Evolutionary conservation across 2,888 invertebrate species (phyloP).

Genomic region (Athalia circularis): DNA sequence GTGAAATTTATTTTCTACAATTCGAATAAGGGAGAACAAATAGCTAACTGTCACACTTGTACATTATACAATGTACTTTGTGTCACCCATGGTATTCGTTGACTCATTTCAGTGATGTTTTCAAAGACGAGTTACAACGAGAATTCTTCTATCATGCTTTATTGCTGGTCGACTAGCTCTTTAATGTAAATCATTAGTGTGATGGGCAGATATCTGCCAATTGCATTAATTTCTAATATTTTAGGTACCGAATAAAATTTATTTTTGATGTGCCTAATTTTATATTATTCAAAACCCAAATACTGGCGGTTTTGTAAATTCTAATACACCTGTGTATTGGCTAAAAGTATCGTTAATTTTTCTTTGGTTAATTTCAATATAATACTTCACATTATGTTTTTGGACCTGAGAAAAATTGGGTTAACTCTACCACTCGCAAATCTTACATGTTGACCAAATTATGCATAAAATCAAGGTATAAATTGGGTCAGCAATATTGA

Average conservation of each 20-base stretch:
- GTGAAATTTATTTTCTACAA: not conserved
- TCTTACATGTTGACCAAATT: slow-evolving; percentile 4
- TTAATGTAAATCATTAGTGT: slow-evolving; percentile 6
- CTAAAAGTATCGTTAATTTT: no score
- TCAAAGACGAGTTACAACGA: no score
- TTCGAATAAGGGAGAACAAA: no score
- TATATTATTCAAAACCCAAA: slow-evolving; percentile 12
- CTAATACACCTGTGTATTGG: not conserved
- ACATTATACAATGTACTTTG: no score
- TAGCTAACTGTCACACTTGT: no score
- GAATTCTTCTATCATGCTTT: no score
- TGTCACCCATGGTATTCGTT: no score
- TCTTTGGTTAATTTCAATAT: not conserved
- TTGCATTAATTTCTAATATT: not conserved
- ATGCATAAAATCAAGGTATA: slow-evolving; percentile 4
- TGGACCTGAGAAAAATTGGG: slow-evolving; percentile 23
- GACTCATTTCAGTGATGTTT: no score
- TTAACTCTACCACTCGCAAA: slow-evolving; percentile 22
- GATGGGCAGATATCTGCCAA: not conserved
- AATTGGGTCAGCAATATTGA: slow-evolving; percentile 22
- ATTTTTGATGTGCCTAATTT: not conserved
- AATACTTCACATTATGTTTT: slow-evolving; percentile 7
- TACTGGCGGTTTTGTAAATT: not conserved
- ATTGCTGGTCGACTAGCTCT: not conserved
- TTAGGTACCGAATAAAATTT: slow-evolving; percentile 5